phyloP scores from a whole-genome alignment of 2,113 vertebrate species.

The Gavialis gangeticus region DNA sequence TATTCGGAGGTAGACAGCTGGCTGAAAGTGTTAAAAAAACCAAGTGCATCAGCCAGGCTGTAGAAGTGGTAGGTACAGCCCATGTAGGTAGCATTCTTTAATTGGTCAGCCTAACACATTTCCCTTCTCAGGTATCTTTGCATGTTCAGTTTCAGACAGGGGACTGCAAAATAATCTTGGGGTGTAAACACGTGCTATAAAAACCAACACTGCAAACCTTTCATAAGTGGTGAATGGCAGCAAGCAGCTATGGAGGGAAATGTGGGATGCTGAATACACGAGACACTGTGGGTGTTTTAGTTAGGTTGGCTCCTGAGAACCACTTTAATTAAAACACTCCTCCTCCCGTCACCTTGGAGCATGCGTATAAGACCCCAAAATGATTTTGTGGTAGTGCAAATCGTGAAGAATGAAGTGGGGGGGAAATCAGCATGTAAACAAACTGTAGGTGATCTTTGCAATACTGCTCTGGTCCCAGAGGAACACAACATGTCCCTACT shows the following conservation, averaged over 20 bases:
- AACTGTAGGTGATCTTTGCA: not conserved
- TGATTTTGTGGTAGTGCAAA: not conserved
- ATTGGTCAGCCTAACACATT: rapidly evolving
- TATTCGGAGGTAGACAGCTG: conserved; percentile 82
- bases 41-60: rapidly evolving
- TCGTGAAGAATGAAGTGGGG: not conserved
- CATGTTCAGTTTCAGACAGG: rapidly evolving
- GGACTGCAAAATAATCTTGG: not conserved
- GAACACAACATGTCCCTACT: not conserved
- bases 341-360: too few relatives aligned
- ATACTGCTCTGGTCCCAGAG: not conserved
- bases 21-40: conserved; percentile 61
- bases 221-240: not conserved
- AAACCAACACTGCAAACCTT: not conserved
- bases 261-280: too few relatives aligned
- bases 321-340: too few relatives aligned
- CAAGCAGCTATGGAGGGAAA: not conserved
- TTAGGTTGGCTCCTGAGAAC: too few relatives aligned
- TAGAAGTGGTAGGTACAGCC: rapidly evolving
- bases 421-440: not conserved
- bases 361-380: too few relatives aligned
- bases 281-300: too few relatives aligned
- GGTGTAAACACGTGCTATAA: not conserved
- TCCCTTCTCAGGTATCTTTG: rapidly evolving
- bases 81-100: not conserved